Conservation (phyloP, 2,888 invertebrate genomes). For the Eupithecia insigniata region DNA sequence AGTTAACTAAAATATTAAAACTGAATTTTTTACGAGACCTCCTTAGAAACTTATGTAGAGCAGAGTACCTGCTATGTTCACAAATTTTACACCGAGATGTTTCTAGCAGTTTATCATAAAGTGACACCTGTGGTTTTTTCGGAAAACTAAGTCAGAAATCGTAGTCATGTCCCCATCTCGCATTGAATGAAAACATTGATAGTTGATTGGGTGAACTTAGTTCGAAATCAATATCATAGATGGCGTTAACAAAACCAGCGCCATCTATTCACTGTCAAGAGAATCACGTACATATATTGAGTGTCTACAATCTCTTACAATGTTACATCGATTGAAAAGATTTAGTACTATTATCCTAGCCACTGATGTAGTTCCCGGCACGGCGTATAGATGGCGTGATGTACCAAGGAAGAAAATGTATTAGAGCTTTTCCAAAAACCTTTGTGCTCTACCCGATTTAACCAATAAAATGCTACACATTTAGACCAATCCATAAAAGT, state of each 20-base stretch:
- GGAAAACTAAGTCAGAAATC: not conserved
- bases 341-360: not conserved
- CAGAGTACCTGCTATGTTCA: not conserved
- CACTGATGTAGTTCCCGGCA: not conserved
- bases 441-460: not conserved
- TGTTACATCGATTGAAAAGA: conserved; percentile 10
- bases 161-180: not conserved
- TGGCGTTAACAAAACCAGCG: conserved; percentile 22
- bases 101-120: not conserved
- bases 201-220: conserved; percentile 21
- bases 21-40: too few species aligned
- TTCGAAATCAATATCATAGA: conserved; percentile 17
- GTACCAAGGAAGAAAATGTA: not conserved
- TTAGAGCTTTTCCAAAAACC: conserved; percentile 8
- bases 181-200: not conserved
- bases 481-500: conserved; percentile 26
- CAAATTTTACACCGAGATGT: too few species aligned
- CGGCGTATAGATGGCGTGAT: conserved; percentile 17
- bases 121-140: conserved; percentile 25
- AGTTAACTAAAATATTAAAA: too few species aligned
- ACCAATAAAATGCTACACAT: conserved; percentile 18
- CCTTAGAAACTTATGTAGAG: too few species aligned
- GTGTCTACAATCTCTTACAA: too few species aligned
- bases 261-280: conserved; percentile 1
- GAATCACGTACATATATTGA: not conserved